Conservation (phyloP, 2,797 vertebrate genomes). For the Otolemur crassicaudatus region DNA sequence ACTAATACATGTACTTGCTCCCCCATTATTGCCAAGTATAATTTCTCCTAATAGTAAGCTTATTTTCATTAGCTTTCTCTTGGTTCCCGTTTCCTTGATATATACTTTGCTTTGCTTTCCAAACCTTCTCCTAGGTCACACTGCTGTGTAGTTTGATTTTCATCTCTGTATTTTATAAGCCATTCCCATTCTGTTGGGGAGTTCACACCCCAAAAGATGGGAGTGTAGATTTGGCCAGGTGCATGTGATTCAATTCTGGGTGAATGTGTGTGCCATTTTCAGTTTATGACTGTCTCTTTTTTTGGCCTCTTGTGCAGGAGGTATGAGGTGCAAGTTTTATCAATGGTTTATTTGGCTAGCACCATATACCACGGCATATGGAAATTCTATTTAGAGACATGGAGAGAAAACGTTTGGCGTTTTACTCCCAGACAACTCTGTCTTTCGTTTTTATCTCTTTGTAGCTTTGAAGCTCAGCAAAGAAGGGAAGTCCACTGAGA, state of each 20-base stretch:
- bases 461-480: slow-evolving; percentile 72
- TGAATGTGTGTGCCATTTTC: neutral
- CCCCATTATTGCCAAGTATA: neutral
- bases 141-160: neutral
- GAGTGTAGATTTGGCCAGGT: neutral
- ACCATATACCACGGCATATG: slow-evolving; percentile 7
- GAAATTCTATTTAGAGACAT: slow-evolving; percentile 66
- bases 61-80: neutral
- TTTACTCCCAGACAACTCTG: slow-evolving; percentile 57
- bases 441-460: slow-evolving; percentile 73
- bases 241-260: neutral
- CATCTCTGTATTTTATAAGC: neutral
- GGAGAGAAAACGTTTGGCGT: slow-evolving; percentile 37
- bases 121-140: neutral
- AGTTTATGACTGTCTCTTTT: slow-evolving; percentile 14
- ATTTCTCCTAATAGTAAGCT: neutral
- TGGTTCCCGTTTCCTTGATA: slow-evolving; percentile 10
- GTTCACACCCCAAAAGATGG: neutral
- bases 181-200: neutral
- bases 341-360: neutral
- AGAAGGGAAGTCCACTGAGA: slow-evolving; percentile 81
- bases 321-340: neutral
- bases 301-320: neutral
- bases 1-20: neutral
- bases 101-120: slow-evolving; percentile 26